phyloP scores from a whole-genome alignment of 2,888 invertebrate species.

The Mimachlamys varia region DNA sequence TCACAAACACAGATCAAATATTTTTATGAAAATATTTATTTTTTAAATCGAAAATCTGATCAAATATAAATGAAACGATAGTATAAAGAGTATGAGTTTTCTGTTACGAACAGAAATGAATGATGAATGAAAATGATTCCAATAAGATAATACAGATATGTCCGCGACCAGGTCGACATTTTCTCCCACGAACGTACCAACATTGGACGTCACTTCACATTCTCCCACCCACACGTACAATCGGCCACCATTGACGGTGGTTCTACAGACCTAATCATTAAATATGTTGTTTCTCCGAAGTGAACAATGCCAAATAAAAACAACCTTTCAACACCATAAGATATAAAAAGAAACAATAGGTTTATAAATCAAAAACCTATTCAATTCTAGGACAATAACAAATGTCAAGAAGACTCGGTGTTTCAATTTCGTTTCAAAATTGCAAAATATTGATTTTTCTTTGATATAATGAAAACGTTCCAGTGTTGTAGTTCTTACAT shows the following conservation, averaged over 20 bases:
- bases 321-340: neutral
- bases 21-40: constrained; percentile 36
- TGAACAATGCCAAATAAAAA: neutral
- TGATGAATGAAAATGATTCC: neutral
- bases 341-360: neutral
- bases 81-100: neutral
- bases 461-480: neutral
- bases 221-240: neutral
- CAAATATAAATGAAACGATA: constrained; percentile 36
- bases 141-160: neutral
- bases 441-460: constrained; percentile 14
- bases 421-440: constrained; percentile 31
- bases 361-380: neutral
- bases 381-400: neutral
- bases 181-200: neutral
- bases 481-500: neutral
- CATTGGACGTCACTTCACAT: neutral
- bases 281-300: neutral
- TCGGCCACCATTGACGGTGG: neutral
- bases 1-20: neutral
- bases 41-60: constrained; percentile 35
- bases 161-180: constrained; percentile 8
- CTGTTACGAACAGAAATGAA: neutral
- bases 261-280: neutral
- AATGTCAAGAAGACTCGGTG: neutral